Base-by-base conservation (phyloP, 2,888 invertebrate genomes). In the Meandrusa payeni region DNA sequence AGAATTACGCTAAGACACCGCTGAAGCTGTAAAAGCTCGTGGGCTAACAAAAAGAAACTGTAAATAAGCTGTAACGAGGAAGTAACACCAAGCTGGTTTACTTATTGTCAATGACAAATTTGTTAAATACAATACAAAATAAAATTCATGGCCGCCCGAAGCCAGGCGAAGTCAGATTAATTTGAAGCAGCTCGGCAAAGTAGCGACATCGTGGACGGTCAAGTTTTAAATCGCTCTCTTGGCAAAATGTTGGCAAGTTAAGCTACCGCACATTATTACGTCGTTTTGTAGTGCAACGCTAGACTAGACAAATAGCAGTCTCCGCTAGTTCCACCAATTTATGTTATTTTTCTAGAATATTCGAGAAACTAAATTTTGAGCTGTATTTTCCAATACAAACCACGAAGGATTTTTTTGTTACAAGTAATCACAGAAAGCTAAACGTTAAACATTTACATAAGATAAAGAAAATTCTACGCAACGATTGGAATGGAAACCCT, bases 231-330 rank as follows among this genome's bases (percentile, higher is more conserved):
- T 41, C 36, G 27, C 33, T 39, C 39, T 44, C 39, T 39, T 33
- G 46, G 47, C 51, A 47, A 49, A 58, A 53, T 56, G 53, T 54
- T 58, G 56, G 56, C 57, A 58, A 54, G 48, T 56, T 55, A 54
- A 51, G 52, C 54, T 50, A 46, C 51, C 53, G 46, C 50, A 54
- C 48, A 52, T 44, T 44, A 44, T 39, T 32, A 44, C 44, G 33
- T 39, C 44, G 33, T 44, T 44, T 44, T 38, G 44, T 44, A 33
- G 38, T 23, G 26, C 43, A 39, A 44, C 38, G 44, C 41, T 28
- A 22, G 38, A 33, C 27, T 39, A 32, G 32, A 44, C 33, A 39
- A 44, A 44, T 44, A 39, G 37, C 36, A 12, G 29, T 29, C 31
- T 37, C 24, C 12, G 15, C 34, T 41, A 19, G 24, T 20, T 32